Conservation (phyloP, 2,888 invertebrate species). For the Cosmopolites sordidus region DNA sequence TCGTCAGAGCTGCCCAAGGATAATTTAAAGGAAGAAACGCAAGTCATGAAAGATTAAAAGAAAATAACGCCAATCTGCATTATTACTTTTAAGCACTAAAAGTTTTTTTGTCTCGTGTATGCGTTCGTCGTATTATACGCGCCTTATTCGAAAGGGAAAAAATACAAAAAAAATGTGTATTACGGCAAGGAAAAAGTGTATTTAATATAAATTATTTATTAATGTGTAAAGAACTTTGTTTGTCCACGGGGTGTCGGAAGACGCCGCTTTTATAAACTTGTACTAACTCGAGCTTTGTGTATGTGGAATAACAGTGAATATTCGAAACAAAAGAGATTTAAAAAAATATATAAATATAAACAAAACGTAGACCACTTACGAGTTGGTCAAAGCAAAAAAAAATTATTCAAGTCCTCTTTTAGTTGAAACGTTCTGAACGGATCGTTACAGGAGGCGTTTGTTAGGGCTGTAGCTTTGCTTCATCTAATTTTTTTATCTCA, state of each 20-base stretch:
- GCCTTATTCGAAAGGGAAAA: slow-evolving; percentile 9
- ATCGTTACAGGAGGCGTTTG: background rate
- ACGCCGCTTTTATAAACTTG: slow-evolving; percentile 12
- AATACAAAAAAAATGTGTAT: slow-evolving; percentile 12
- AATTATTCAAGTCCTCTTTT: background rate
- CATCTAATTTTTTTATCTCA: slow-evolving; percentile 20
- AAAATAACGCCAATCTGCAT: background rate
- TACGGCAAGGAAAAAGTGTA: slow-evolving; percentile 21
- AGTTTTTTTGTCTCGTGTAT: slow-evolving; percentile 17
- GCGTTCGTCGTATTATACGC: slow-evolving; percentile 10
- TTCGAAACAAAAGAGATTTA: slow-evolving; percentile 5
- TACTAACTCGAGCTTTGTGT: slow-evolving; percentile 23
- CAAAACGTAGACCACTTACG: slow-evolving; percentile 7
- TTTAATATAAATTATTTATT: slow-evolving; percentile 23
- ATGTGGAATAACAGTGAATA: slow-evolving; percentile 22
- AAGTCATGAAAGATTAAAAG: slow-evolving; percentile 41
- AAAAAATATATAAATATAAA: slow-evolving; percentile 3
- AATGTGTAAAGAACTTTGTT: slow-evolving; percentile 21
- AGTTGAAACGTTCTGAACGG: background rate
- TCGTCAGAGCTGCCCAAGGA: slow-evolving; percentile 40
- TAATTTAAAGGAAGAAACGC: slow-evolving; percentile 39
- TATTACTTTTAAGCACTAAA: slow-evolving; percentile 26
- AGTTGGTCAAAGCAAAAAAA: background rate
- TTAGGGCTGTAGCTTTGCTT: slow-evolving; percentile 17
- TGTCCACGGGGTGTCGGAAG: slow-evolving; percentile 10